phyloP scores from a whole-genome alignment of 2,113 vertebrate species.

The Chionodraco myersi region DNA sequence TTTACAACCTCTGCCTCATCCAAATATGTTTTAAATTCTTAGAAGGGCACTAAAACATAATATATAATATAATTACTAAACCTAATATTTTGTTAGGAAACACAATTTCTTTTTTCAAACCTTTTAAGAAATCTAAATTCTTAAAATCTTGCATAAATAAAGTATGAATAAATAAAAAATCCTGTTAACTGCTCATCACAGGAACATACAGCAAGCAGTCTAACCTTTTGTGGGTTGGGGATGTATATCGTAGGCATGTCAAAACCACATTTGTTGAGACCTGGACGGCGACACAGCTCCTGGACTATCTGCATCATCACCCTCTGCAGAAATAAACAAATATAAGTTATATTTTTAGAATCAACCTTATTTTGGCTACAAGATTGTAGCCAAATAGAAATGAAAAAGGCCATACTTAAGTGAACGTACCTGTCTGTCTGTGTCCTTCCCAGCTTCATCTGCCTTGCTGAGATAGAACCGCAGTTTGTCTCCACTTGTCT shows the following conservation, averaged over 20 bases:
- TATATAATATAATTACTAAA: no score
- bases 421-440: constrained; percentile 80
- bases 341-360: neutral
- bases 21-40: no score
- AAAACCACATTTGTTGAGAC: constrained; percentile 88
- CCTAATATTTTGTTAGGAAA: no score
- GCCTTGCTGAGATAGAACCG: constrained; percentile 87
- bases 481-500: constrained; percentile 83
- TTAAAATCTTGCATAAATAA: no score
- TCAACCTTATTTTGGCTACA: neutral
- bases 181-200: neutral
- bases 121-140: no score
- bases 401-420: neutral
- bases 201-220: neutral
- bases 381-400: neutral
- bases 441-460: constrained; percentile 84
- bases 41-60: no score
- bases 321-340: constrained; percentile 71
- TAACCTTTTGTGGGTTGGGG: constrained; percentile 85
- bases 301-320: constrained; percentile 90
- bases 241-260: constrained; percentile 89
- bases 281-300: constrained; percentile 86
- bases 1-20: constrained; percentile 42
- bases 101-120: no score
- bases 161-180: neutral